Percentiles rank a stretch among this genome's conserved stretches.
Evolutionary conservation across 2,113 vertebrate genomes (phyloP).

Genomic region (Sciurus niger): DNA sequence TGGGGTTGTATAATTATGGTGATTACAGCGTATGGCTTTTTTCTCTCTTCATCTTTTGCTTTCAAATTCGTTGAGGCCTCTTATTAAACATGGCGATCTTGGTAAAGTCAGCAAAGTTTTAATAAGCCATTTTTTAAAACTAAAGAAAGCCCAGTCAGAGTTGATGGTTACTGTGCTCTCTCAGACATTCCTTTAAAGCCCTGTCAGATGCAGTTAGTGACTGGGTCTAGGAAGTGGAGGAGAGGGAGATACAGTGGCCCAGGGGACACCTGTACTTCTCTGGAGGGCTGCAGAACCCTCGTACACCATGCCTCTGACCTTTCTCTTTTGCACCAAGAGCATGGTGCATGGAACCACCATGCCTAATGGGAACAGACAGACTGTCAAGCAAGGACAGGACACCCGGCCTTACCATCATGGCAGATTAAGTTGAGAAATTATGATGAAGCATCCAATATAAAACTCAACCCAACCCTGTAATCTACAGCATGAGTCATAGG

Average conservation of each 20-base stretch:
- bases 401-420: background rate
- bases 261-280: background rate
- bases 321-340: background rate
- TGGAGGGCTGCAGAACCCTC: background rate
- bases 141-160: slow-evolving; percentile 55
- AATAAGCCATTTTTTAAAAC: slow-evolving; percentile 68
- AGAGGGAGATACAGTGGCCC: background rate
- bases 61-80: slow-evolving; percentile 75
- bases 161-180: background rate
- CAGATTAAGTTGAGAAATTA: background rate
- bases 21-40: slow-evolving; percentile 74
- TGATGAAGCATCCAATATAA: background rate
- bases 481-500: background rate
- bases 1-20: slow-evolving; percentile 76
- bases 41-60: slow-evolving; percentile 69
- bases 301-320: background rate
- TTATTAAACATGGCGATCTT: slow-evolving; percentile 76
- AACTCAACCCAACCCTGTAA: background rate
- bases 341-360: background rate
- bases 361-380: background rate
- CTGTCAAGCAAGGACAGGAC: background rate
- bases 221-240: background rate
- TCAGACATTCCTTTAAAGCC: slow-evolving; percentile 44
- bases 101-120: slow-evolving; percentile 79
- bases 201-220: background rate